phyloP scores from a whole-genome alignment of 2,888 invertebrate genomes.

The Tortricodes alternella region DNA sequence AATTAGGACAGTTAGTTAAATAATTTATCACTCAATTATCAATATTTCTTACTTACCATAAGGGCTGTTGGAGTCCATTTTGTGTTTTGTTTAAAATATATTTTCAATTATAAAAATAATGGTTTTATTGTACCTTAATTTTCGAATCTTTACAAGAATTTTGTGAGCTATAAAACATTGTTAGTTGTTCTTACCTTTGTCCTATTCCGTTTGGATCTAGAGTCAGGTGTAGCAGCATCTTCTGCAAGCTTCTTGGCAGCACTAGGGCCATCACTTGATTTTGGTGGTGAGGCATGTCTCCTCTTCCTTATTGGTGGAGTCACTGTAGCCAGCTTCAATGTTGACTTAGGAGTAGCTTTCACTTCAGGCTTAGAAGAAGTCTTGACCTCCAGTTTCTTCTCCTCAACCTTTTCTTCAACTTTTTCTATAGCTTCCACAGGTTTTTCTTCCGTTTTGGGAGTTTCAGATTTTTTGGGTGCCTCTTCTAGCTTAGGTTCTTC shows the following conservation, averaged over 20 bases:
- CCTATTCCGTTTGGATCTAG: slow-evolving; percentile 72
- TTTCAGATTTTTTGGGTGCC: slow-evolving; percentile 37
- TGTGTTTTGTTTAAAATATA: too few species aligned
- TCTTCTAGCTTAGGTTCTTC: slow-evolving; percentile 51
- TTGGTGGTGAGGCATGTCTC: slow-evolving; percentile 74
- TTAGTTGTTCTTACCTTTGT: slow-evolving; percentile 62
- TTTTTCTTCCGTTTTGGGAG: slow-evolving; percentile 58
- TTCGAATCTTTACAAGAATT: background rate
- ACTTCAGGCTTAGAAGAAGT: slow-evolving; percentile 51
- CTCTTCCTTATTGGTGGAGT: slow-evolving; percentile 81
- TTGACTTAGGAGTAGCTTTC: slow-evolving; percentile 72
- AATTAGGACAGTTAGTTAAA: too few species aligned
- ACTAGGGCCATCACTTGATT: slow-evolving; percentile 58
- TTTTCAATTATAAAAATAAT: too few species aligned
- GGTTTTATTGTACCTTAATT: too few species aligned
- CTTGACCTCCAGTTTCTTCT: slow-evolving; percentile 50
- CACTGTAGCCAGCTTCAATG: slow-evolving; percentile 80
- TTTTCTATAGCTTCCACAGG: slow-evolving; percentile 52
- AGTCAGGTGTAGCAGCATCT: slow-evolving; percentile 63
- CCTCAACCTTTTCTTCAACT: slow-evolving; percentile 43
- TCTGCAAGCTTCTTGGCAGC: slow-evolving; percentile 64
- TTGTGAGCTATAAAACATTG: background rate
- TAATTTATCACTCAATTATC: too few species aligned
- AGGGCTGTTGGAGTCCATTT: too few species aligned
- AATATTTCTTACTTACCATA: too few species aligned